Evolutionary conservation across 2,113 vertebrate species (phyloP).

Genomic region (Genyomyrus donnyi): DNA sequence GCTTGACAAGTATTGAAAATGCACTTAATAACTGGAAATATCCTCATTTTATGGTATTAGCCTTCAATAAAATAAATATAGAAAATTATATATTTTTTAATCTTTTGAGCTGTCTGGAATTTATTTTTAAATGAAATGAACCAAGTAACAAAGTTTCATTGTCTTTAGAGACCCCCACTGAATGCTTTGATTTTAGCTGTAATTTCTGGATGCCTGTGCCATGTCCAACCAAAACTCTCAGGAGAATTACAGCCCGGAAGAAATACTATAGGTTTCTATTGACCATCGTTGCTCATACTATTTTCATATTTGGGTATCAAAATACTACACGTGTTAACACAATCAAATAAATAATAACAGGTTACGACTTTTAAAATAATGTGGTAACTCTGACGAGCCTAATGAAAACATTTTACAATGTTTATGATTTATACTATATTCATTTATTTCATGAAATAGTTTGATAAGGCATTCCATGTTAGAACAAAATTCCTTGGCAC

Average conservation of each 20-base stretch:
- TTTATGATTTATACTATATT: background rate
- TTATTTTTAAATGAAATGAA: background rate
- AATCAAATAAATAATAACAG: background rate
- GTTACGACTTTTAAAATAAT: background rate
- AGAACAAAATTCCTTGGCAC: background rate
- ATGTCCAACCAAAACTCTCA: background rate
- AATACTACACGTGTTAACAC: background rate
- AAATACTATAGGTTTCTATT: background rate
- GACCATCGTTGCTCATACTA: background rate
- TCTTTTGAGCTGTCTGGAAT: background rate
- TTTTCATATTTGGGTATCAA: background rate
- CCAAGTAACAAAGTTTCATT: background rate
- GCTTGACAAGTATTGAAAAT: background rate
- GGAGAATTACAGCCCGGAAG: background rate
- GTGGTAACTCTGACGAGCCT: background rate
- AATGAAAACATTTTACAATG: background rate
- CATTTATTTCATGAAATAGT: background rate
- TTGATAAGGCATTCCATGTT: background rate
- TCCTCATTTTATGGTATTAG: background rate
- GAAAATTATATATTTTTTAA: background rate
- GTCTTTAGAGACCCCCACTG: background rate
- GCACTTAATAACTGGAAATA: background rate
- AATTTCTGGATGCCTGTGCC: background rate
- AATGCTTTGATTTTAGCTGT: background rate
- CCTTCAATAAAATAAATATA: background rate